These are phyloP conservation scores for Sinocyclocheilus anshuiensis DNA, from an alignment of 2,113 vertebrate species.

Conservation along the genomic window DNA sequence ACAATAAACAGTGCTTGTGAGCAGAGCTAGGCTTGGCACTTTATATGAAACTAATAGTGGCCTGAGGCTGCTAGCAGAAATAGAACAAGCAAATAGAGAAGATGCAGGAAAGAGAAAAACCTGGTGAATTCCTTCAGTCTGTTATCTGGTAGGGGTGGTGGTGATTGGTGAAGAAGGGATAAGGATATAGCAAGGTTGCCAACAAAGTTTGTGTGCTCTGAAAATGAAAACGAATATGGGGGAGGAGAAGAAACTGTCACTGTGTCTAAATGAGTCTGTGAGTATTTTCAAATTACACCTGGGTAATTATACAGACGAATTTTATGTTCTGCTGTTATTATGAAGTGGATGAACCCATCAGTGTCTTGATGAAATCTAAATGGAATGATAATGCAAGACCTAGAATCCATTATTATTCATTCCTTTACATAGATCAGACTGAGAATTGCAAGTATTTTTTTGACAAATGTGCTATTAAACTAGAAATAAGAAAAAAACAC, in stretches of 20 bases:
- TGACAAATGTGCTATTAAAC: neutral
- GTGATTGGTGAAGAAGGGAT: neutral
- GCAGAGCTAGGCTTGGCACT: slow-evolving; percentile 39
- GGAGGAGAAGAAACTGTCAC: neutral
- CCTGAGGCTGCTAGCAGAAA: slow-evolving; percentile 45
- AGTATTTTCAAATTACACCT: neutral
- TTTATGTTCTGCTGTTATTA: neutral
- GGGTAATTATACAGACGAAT: neutral
- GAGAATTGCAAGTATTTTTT: neutral
- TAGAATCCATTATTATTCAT: slow-evolving; percentile 4
- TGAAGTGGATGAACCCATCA: neutral
- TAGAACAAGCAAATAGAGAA: slow-evolving; percentile 49
- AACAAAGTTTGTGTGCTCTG: too few relatives aligned
- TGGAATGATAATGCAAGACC: neutral
- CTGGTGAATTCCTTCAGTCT: slow-evolving; percentile 23
- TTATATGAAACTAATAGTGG: slow-evolving; percentile 45
- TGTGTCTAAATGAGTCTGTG: neutral
- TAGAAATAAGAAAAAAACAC: neutral
- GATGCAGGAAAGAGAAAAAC: slow-evolving; percentile 28
- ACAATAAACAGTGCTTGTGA: slow-evolving; percentile 43
- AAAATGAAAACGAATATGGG: neutral
- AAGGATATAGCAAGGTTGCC: neutral
- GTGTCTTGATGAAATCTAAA: slow-evolving; percentile 6
- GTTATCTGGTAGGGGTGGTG: neutral
- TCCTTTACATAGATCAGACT: neutral